Evolutionary conservation across 1,140 invertebrate genomes (phyloP), one percentile per base, ranked within the genome.

Genomic region (Agraylea sexmaculata): DNA sequence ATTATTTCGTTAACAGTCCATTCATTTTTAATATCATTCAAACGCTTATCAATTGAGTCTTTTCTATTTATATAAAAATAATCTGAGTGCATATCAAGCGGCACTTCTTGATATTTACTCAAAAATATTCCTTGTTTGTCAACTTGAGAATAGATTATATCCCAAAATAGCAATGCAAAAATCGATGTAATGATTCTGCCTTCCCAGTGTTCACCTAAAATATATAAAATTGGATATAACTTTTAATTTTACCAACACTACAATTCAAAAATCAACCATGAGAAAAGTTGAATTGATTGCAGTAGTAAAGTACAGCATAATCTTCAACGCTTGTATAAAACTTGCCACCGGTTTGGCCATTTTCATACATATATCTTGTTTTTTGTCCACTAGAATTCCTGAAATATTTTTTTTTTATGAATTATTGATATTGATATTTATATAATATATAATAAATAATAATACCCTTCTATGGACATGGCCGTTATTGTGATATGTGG

Each of bases 111-210:
- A 55, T 74, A 83, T 0, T 53, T 53, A 7, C 68, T 71, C 4
- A 79, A 58, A 54, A 83, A 87, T 4, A 73, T 64, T 52, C 85
- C 81, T 0, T 33, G 32, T 5, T 45, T 51, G 1, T 38, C 48
- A 7, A 75, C 64, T 27, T 78, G 55, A 2, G 61, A 56, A 53
- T 82, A 87, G 22, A 88, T 69, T 8, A 83, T 73, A 36, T 87
- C 76, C 82, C 83, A 87, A 56, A 86, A 83, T 2, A 82, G 58
- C 1, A 82, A 51, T n/a, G 59, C 61, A 56, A 83, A 83, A 35
- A 87, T 53, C 2, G 70, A 71, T 22, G 63, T 60, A 2, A 80
- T 66, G 3, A 81, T 70, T 1, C 68, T 59, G 4, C 80, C 78
- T 57, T 88, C 84, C 45, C 75, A 80, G 56, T 87, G 84, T 10